Base-by-base conservation (phyloP, 2,113 vertebrate genomes). In the Capreolus pygargus region DNA sequence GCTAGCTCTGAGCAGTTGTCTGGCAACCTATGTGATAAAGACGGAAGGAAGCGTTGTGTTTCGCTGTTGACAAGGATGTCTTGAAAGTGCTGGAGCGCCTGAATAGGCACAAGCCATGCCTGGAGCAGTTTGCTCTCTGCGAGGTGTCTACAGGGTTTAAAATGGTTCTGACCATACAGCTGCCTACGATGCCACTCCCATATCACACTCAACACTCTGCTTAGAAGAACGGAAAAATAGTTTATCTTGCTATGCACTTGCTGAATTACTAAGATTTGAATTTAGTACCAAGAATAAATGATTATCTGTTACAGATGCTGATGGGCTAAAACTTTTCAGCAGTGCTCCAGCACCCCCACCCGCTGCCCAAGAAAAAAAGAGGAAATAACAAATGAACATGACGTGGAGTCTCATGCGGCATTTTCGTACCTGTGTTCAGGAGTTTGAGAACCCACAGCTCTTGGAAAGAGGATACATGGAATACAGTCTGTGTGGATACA, bases 241-340 rank as follows among this genome's bases (percentile, higher is more conserved):
- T 94, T 97, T 86, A 94, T 95, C 93, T 92, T 95, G 76, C 86
- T 96, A 74, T 82, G 87, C 57, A 97, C 95, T 94, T 87, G 27
- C 96, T 36, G 0, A 78, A 90, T 92, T 91, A 87, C 93, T 70
- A 83, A 64, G 57, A 85, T 97, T 95, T 96, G 96, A 89, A 76
- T 95, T 93, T 70, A 92, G 67, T 43, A 60, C 33, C 39, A 28
- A 88, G 67, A 93, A 93, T 93, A 97, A 92, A 84, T 8, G 25
- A 2, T 82, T 76, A 85, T 79, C 86, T 82, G 15, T 96, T 85
- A 28, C n/a, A 95, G 58, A 92, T 36, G 9, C 39, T 54, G 28
- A 6, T 23, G 21, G 15, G 61, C 52, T 81, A 12, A 92, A 95
- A 10, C n/a, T 76, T 50, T 94, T 70, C 19, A 13, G 96, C 58